Evolutionary conservation across 2,797 vertebrate species (phyloP), one percentile per base, ranked within the genome.

Genomic region (Pygocentrus nattereri): DNA sequence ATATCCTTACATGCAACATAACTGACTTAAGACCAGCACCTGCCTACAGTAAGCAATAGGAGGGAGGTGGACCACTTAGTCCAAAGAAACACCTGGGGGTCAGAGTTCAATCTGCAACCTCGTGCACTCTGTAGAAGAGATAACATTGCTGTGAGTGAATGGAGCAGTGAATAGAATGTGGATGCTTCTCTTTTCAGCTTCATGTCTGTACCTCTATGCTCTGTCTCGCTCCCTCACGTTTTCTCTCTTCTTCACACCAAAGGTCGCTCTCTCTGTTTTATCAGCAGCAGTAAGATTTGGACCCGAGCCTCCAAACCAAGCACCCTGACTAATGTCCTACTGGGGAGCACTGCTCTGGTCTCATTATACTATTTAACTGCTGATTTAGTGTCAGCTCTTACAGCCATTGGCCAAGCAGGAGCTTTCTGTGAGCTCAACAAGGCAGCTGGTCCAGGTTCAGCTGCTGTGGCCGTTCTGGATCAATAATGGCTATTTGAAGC

Each of bases 291-390:
- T 65, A 54, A 71, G 61, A 82, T 82, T 86, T 82, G 73, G 76
- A 82, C 30, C 52, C 71, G 52, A 64, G 71, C 70, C 76, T 76
- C 58, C 80, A 84, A 74, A 82, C 79, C 77, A 68, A 50, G 50
- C 80, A 82, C 49, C 70, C 44, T 75, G 62, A 80, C 80, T 76
- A 76, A 84, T 82, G 79, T 70, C 79, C 79, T 82, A 31, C 68
- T 77, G 69, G 50, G 74, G 38, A 71, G 80, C 69, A 52, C 80
- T 73, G 69, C 71, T 84, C 62, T 76, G 70, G 73, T 58, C 74
- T 79, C 75, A 82, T 80, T 79, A 82, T 80, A 73, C 79, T 82
- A 82, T 82, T 82, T 80, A 82, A 77, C 81, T 72, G 78, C 70
- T 86, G 80, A 85, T 86, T 79, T 81, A 78, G 69, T 72, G 76